Base-by-base conservation (phyloP, 2,113 vertebrate species). In the Python bivittatus region DNA sequence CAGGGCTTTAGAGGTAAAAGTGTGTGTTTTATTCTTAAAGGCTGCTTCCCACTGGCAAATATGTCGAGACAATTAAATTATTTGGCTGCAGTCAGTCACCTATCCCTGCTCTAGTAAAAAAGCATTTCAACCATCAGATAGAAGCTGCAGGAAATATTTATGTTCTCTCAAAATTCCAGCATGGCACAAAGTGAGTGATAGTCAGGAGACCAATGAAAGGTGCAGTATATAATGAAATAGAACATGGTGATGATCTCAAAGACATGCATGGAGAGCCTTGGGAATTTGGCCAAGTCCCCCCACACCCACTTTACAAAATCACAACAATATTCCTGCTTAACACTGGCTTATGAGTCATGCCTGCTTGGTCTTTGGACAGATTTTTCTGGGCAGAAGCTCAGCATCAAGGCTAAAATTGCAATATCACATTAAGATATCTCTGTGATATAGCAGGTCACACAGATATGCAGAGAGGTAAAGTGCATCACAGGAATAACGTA, bases 391-490 rank as follows among this genome's bases (percentile, higher is more conserved):
- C 92, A 93, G 38, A 92, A 88, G 42, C 25, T 57, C 88, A 93
- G 86, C 85, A 90, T 90, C 79, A 94, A 92, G 90, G 89, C 48
- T 0, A 94, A 94, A 95, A 61, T 86, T 4, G 64, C 94, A 42
- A 86, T 88, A 57, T 91, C 84, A 84, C 92, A 23, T 85, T 91
- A 5, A 95, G 95, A 86, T 87, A 88, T 6, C 91, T 94, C 95
- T 93, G 94, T 93, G 13, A 53, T 44, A 60, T 94, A 52, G 95
- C 86, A 84, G 92, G 72, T 95, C 94, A 92, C 94, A 95, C 94
- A 88, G 42, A 22, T 0, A 0, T 2, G 72, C 33, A 84, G 12
- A 84, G 72, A 84, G 89, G 72, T 72, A 95, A 60, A 94, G 93
- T 53, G 33, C 64, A 91, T 91, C 29, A 93, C 87, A 89, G 53